Evolutionary conservation across 2,888 invertebrate species (phyloP).

Genomic region (Ectropis crepuscularia): DNA sequence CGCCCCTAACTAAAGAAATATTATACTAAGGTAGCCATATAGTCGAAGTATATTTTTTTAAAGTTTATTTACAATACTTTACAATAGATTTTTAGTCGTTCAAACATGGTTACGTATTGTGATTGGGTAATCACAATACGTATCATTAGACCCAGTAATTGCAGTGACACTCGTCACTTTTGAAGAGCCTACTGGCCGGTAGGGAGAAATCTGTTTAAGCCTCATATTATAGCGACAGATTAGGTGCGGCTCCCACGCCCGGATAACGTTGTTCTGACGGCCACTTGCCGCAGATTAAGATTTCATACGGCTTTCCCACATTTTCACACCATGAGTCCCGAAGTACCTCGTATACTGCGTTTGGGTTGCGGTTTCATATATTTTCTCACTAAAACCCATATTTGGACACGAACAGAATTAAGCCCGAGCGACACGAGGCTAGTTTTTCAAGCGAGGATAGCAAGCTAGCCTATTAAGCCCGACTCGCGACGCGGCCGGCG

Average conservation of each 20-base stretch:
- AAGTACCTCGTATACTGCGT: not conserved
- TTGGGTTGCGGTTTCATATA: not conserved
- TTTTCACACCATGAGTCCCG: constrained; percentile 11
- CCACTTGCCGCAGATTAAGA: constrained; percentile 14
- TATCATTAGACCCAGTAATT: not conserved
- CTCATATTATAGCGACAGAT: constrained; percentile 10
- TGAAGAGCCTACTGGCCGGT: not conserved
- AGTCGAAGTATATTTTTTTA: too few relatives aligned
- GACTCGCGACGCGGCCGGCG: too few relatives aligned
- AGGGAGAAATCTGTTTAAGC: not conserved
- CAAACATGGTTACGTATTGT: too few relatives aligned
- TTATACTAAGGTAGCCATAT: too few relatives aligned
- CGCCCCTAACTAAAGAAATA: too few relatives aligned
- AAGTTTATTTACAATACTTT: too few relatives aligned
- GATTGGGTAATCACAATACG: too few relatives aligned
- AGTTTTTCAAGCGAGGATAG: too few relatives aligned
- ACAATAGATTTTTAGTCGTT: too few relatives aligned
- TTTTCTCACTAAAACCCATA: not conserved
- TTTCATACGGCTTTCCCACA: constrained; percentile 15
- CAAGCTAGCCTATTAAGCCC: too few relatives aligned
- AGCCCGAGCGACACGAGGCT: too few relatives aligned
- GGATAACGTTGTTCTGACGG: not conserved
- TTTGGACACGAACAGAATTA: too few relatives aligned
- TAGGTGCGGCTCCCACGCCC: not conserved
- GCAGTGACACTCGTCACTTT: not conserved